These are phyloP conservation scores for Philypnodon macrostomus DNA, from an alignment of 2,797 vertebrate genomes.

Conservation along the genomic window DNA sequence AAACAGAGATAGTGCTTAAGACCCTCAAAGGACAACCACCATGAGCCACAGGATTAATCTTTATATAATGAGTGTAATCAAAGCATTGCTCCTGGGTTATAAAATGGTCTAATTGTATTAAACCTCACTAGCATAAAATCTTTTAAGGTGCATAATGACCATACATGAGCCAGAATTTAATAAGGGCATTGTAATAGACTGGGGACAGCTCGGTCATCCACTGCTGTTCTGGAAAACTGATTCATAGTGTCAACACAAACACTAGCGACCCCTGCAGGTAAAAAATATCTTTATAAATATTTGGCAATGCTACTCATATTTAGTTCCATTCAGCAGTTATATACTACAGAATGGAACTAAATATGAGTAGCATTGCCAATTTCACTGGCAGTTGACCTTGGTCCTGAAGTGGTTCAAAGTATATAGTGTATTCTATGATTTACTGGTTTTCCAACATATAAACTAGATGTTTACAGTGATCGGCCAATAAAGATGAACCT, in stretches of 20 bases:
- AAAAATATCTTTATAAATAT: too few relatives aligned
- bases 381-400: too few relatives aligned
- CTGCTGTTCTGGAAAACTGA: background rate
- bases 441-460: too few relatives aligned
- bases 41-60: background rate
- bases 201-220: background rate
- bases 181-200: background rate
- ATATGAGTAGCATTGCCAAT: too few relatives aligned
- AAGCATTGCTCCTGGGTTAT: background rate
- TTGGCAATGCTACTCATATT: too few relatives aligned
- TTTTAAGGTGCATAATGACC: slow-evolving; percentile 3
- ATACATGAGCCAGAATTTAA: background rate
- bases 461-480: too few relatives aligned
- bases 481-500: too few relatives aligned
- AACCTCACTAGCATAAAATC: background rate
- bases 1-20: slow-evolving; percentile 28
- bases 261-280: too few relatives aligned
- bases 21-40: background rate
- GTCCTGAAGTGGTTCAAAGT: too few relatives aligned
- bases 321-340: too few relatives aligned
- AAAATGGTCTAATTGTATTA: background rate
- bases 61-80: background rate
- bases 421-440: slow-evolving; percentile 1
- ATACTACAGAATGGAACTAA: too few relatives aligned
- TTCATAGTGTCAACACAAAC: slow-evolving; percentile 8